Evolutionary conservation across 2,888 invertebrate genomes (phyloP).

Genomic region (Agonopterix arenella): DNA sequence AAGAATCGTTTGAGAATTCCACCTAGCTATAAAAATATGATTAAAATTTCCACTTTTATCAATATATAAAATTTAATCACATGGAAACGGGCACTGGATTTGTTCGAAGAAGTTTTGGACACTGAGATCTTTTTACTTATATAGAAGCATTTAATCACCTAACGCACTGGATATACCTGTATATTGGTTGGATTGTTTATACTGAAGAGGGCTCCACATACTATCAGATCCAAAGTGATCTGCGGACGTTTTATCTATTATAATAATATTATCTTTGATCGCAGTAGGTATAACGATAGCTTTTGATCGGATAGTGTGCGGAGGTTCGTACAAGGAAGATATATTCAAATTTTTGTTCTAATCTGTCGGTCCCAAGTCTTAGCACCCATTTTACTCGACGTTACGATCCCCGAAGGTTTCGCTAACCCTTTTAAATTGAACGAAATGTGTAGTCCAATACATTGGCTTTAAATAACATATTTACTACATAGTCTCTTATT

Average conservation of each 20-base stretch:
- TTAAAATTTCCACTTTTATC: constrained; percentile 52
- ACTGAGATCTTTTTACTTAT: constrained; percentile 62
- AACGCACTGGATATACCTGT: constrained; percentile 39
- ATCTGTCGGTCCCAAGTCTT: constrained; percentile 44
- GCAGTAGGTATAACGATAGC: no score
- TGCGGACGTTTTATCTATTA: constrained; percentile 18
- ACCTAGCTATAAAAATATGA: constrained; percentile 68
- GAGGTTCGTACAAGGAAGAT: no score
- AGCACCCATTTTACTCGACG: constrained; percentile 51
- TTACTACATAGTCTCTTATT: constrained; percentile 19
- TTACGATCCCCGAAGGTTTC: constrained; percentile 39
- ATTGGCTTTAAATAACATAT: constrained; percentile 6
- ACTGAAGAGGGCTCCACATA: no score
- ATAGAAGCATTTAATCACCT: constrained; percentile 29
- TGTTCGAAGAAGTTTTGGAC: constrained; percentile 62
- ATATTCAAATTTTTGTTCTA: background rate
- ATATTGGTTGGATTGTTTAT: constrained; percentile 28
- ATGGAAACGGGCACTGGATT: constrained; percentile 69
- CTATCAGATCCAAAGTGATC: constrained; percentile 4
- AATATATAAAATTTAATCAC: constrained; percentile 53
- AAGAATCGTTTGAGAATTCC: constrained; percentile 51
- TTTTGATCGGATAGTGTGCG: no score
- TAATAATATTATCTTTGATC: constrained; percentile 2
- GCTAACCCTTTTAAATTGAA: constrained; percentile 38
- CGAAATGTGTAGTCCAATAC: constrained; percentile 30